These are phyloP conservation scores for Megaceryle torquata DNA, from an alignment of 2,113 vertebrate genomes.

Conservation along the genomic window DNA sequence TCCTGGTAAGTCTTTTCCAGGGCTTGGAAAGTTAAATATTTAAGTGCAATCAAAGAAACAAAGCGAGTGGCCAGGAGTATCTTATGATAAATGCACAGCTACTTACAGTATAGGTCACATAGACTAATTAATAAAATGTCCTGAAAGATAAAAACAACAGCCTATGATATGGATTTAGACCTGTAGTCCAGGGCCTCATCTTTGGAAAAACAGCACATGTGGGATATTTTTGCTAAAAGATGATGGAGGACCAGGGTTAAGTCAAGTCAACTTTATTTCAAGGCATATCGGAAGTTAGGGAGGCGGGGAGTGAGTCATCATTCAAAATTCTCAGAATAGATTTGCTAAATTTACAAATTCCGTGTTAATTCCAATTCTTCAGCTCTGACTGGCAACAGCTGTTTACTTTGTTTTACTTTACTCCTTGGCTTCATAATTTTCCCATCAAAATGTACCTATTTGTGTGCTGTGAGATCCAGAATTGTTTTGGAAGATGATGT, in stretches of 20 bases:
- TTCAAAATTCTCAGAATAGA: conserved; percentile 64
- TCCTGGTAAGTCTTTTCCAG: neutral
- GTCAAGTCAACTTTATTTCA: conserved; percentile 3
- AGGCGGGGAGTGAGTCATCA: conserved; percentile 47
- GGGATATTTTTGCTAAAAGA: neutral
- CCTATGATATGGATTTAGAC: neutral
- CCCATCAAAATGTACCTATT: neutral
- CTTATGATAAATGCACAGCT: neutral
- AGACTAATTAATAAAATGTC: neutral
- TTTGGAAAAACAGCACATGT: neutral
- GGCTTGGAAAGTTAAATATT: neutral
- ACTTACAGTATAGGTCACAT: neutral
- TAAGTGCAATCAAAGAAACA: neutral
- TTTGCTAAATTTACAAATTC: conserved; percentile 65
- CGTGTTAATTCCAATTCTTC: neutral
- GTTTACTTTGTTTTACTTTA: neutral
- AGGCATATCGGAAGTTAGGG: neutral
- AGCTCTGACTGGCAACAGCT: conserved; percentile 54
- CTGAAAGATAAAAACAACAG: neutral
- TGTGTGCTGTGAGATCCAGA: neutral
- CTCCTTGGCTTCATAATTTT: neutral
- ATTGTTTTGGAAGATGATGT: neutral
- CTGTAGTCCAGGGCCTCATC: neutral
- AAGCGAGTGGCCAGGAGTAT: neutral
- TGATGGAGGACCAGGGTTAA: neutral